Percentiles rank a stretch among this genome's conserved stretches.
phyloP scores from a whole-genome alignment of 37 sponge, comb jelly and placozoan species.

The Crambe crambe region DNA sequence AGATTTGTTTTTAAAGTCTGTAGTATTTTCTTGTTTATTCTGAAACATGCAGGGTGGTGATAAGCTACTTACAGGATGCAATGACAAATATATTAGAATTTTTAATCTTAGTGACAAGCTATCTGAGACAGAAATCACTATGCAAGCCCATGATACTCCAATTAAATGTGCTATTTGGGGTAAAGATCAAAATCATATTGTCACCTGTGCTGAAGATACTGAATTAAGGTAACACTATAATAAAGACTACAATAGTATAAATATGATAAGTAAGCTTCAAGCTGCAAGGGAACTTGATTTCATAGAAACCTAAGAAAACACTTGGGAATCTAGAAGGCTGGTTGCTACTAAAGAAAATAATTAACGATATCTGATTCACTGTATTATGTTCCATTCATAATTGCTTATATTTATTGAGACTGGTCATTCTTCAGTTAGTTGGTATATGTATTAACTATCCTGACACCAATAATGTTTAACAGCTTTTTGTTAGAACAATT shows the following conservation, averaged over 20 bases:
- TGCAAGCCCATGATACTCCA: conserved; percentile 46
- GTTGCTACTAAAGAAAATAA: not conserved
- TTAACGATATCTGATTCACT: no score
- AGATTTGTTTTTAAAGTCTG: no score
- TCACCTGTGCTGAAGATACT: conserved; percentile 54
- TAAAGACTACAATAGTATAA: not conserved
- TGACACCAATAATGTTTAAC: no score
- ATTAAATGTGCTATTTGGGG: conserved; percentile 65
- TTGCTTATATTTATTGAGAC: not conserved
- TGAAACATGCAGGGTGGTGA: conserved; percentile 48
- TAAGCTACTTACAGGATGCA: conserved; percentile 78
- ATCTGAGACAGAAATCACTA: not conserved
- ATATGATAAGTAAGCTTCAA: not conserved
- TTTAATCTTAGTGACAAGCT: conserved; percentile 26
- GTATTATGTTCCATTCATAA: not conserved
- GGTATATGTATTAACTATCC: no score
- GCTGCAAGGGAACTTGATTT: not conserved
- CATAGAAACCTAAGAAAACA: no score
- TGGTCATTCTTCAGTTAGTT: not conserved
- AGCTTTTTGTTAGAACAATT: not conserved
- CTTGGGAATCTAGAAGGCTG: not conserved
- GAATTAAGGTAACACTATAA: conserved; percentile 74
- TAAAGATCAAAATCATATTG: conserved; percentile 29
- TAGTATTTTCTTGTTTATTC: no score
- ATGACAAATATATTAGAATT: conserved; percentile 76